Evolutionary conservation across 2,888 invertebrate genomes (phyloP).

Genomic region (Callyntrura guangdongensis): DNA sequence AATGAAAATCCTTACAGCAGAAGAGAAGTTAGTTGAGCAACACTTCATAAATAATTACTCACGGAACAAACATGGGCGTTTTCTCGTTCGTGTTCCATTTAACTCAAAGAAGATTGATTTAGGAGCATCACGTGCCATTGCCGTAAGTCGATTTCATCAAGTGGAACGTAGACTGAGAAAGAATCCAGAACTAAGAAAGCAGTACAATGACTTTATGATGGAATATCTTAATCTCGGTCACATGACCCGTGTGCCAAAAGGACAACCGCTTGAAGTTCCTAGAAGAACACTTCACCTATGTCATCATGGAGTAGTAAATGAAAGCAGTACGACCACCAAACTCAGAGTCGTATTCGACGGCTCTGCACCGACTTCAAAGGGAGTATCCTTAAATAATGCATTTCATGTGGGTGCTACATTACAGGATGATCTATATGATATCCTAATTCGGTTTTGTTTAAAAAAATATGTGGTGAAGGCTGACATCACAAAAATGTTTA

Average conservation of each 20-base stretch:
- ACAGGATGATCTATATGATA: constrained; percentile 85
- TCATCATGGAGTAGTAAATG: constrained; percentile 78
- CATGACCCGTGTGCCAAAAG: constrained; percentile 75
- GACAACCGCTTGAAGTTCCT: background rate
- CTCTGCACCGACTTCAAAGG: constrained; percentile 40
- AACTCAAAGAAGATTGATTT: constrained; percentile 24
- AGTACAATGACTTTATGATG: constrained; percentile 82
- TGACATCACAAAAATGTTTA: constrained; percentile 86
- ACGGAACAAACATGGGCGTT: constrained; percentile 40
- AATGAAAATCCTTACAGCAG: background rate
- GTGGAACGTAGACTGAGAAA: constrained; percentile 49
- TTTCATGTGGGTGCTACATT: constrained; percentile 85
- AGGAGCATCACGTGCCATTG: constrained; percentile 21
- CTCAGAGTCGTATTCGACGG: constrained; percentile 81
- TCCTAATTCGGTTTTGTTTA: constrained; percentile 85
- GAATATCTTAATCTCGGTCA: constrained; percentile 83
- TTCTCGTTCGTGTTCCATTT: constrained; percentile 61
- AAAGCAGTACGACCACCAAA: constrained; percentile 72
- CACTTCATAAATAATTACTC: constrained; percentile 10
- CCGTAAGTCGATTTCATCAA: constrained; percentile 40
- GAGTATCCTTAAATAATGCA: constrained; percentile 85
- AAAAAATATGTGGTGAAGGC: constrained; percentile 85
- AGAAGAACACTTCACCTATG: constrained; percentile 43
- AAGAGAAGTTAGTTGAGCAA: constrained; percentile 49
- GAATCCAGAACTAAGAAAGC: constrained; percentile 62